Percentiles rank a stretch among this genome's conserved stretches.
Evolutionary conservation across 1,140 invertebrate species (phyloP).

Genomic region (Elysia chlorotica): DNA sequence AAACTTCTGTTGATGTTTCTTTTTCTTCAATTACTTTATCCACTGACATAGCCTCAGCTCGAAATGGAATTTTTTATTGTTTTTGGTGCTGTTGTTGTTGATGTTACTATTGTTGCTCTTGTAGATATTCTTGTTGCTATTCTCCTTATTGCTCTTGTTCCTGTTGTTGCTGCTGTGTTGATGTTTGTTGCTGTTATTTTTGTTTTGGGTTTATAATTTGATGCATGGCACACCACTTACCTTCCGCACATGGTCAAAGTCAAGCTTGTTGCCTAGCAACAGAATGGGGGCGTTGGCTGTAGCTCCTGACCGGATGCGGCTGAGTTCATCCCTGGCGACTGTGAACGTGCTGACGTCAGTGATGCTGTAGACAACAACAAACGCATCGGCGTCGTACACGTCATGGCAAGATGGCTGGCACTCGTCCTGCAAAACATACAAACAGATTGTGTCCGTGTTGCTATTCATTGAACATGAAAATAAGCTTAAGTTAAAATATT

Average conservation of each 20-base stretch:
- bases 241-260: constrained; percentile 76
- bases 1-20: neutral
- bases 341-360: constrained; percentile 10
- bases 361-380: constrained; percentile 29
- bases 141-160: neutral
- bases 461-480: no score
- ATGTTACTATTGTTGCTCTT: neutral
- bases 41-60: no score
- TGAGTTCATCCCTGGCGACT: neutral
- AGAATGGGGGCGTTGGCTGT: constrained; percentile 65
- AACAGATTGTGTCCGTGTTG: no score
- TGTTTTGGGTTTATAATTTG: neutral
- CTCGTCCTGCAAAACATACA: constrained; percentile 6
- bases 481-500: no score
- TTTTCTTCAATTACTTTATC: no score
- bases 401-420: constrained; percentile 16
- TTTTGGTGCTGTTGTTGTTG: neutral
- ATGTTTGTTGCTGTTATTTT: neutral
- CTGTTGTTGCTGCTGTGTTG: neutral
- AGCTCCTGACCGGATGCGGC: neutral
- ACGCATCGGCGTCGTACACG: constrained; percentile 17
- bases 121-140: neutral
- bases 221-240: neutral
- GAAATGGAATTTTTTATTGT: no score
- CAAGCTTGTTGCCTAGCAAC: constrained; percentile 78